These are phyloP conservation scores for Oreochromis mossambicus DNA, from an alignment of 2,797 vertebrate species.

Conservation along the genomic window DNA sequence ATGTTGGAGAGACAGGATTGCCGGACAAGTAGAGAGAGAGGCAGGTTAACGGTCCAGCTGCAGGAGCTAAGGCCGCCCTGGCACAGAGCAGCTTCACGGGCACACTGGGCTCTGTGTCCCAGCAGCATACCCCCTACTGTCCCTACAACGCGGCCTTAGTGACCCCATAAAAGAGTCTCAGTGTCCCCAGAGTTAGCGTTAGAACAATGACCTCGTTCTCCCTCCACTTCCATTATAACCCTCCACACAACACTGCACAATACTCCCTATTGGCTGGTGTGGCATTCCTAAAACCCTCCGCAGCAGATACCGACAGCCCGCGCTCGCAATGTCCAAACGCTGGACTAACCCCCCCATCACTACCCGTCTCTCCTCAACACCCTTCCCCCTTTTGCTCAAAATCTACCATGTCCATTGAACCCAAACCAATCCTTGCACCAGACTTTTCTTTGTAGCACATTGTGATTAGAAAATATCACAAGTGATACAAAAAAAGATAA, in stretches of 20 bases:
- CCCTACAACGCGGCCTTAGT: conserved; percentile 70
- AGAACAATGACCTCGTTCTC: conserved; percentile 71
- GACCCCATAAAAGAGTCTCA: conserved; percentile 69
- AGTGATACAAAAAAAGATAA: conserved; percentile 7
- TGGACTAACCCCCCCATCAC: conserved; percentile 38
- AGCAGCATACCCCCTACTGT: conserved; percentile 46
- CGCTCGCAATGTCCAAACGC: conserved; percentile 30
- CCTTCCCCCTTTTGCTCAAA: conserved; percentile 28
- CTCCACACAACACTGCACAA: conserved; percentile 61
- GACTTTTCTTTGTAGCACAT: conserved; percentile 21
- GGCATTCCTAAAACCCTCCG: conserved; percentile 66
- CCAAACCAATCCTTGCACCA: conserved; percentile 20
- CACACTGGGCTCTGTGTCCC: conserved; percentile 83
- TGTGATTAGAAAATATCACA: conserved; percentile 6
- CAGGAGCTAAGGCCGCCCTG: conserved; percentile 80
- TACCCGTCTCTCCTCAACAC: conserved; percentile 41
- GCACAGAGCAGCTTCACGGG: conserved; percentile 85
- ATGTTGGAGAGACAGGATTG: conserved; percentile 22
- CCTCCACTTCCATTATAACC: conserved; percentile 68
- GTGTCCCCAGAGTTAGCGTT: conserved; percentile 54
- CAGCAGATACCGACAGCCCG: conserved; percentile 60
- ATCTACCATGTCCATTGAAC: conserved; percentile 28
- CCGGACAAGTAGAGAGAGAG: conserved; percentile 25
- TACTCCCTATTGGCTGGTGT: conserved; percentile 55
- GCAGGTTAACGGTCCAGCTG: conserved; percentile 81